Percentiles rank a stretch among this genome's conserved stretches.
Conservation (phyloP, 1,140 invertebrate genomes). For the Ceratina calcarata region DNA sequence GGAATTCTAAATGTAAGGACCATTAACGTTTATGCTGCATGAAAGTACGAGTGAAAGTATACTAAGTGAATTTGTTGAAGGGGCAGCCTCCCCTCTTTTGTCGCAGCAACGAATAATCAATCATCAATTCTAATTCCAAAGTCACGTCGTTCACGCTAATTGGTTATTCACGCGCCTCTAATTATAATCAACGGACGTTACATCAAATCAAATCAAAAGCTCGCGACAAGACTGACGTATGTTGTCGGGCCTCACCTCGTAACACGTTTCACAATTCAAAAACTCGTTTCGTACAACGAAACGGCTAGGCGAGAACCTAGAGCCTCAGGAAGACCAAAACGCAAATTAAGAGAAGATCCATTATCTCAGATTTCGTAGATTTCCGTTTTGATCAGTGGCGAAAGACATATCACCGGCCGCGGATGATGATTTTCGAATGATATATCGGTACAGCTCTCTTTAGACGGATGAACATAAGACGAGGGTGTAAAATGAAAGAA, state of each 20-base stretch:
- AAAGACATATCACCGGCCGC: slow-evolving; percentile 66
- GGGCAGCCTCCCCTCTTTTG: neutral
- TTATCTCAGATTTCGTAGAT: slow-evolving; percentile 22
- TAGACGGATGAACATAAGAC: too few relatives aligned
- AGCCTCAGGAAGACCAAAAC: slow-evolving; percentile 39
- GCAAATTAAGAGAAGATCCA: slow-evolving; percentile 1
- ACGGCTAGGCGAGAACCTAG: neutral
- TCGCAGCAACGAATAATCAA: slow-evolving; percentile 31
- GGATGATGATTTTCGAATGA: slow-evolving; percentile 47
- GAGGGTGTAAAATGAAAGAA: neutral
- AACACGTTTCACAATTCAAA: slow-evolving; percentile 45
- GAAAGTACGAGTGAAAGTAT: neutral
- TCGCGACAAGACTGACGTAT: slow-evolving; percentile 44
- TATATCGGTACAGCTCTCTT: slow-evolving; percentile 21
- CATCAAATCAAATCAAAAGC: slow-evolving; percentile 65
- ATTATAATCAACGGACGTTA: slow-evolving; percentile 40
- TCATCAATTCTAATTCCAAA: neutral
- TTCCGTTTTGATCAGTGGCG: slow-evolving; percentile 51
- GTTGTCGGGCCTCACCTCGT: slow-evolving; percentile 23
- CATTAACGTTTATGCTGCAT: slow-evolving; percentile 2
- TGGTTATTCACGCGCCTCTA: slow-evolving; percentile 39
- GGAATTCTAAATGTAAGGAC: slow-evolving; percentile 35
- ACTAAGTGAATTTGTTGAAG: neutral
- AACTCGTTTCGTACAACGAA: slow-evolving; percentile 23
- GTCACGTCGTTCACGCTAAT: neutral